These are phyloP conservation scores for Pachyuromys duprasi DNA, from an alignment of 2,797 vertebrate genomes.

Conservation along the genomic window DNA sequence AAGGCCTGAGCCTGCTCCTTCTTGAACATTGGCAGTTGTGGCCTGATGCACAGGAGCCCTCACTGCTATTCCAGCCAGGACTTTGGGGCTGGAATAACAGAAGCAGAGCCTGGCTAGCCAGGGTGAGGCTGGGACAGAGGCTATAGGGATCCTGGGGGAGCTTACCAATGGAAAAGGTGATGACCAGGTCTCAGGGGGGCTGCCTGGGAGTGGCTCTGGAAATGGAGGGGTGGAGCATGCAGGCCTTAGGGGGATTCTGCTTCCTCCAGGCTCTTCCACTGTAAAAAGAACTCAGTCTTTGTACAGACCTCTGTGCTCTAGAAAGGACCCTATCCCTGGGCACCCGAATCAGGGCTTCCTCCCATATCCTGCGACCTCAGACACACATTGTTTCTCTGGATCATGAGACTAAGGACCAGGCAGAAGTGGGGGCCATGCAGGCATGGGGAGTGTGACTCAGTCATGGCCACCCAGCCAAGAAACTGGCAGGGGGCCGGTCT, in stretches of 20 bases:
- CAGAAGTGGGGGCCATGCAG: neutral
- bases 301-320: neutral
- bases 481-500: neutral
- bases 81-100: neutral
- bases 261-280: neutral
- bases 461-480: slow-evolving; percentile 2
- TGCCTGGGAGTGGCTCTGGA: neutral
- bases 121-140: neutral
- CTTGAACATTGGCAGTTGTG: rapidly evolving
- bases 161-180: neutral
- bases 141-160: neutral
- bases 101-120: neutral
- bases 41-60: neutral
- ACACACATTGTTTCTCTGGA: neutral
- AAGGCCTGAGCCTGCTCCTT: neutral
- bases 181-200: neutral
- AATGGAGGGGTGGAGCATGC: too few species aligned
- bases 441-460: slow-evolving; percentile 66
- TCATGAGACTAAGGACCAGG: slow-evolving; percentile 17
- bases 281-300: neutral
- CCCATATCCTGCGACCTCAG: neutral
- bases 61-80: neutral
- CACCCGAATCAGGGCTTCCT: rapidly evolving
- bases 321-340: neutral
- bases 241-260: rapidly evolving